Conservation (phyloP, 2,888 invertebrate species). For the Arge pagana region DNA sequence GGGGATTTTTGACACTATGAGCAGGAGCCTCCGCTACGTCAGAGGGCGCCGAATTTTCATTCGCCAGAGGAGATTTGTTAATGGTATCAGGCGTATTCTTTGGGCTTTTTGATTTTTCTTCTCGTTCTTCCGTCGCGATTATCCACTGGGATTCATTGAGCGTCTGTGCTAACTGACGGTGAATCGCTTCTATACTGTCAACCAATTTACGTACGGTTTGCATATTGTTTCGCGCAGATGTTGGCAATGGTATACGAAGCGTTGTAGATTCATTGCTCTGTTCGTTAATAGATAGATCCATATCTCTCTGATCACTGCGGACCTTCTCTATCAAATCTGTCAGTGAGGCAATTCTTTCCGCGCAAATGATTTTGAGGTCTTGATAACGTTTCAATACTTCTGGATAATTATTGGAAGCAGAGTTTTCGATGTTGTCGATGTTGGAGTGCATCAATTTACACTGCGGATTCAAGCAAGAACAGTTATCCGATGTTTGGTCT, state of each 20-base stretch:
- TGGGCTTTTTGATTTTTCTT: neutral
- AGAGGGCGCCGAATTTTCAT: neutral
- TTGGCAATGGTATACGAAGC: slow-evolving; percentile 38
- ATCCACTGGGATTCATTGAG: slow-evolving; percentile 46
- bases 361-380: slow-evolving; percentile 62
- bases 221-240: slow-evolving; percentile 30
- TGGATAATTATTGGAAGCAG: slow-evolving; percentile 39
- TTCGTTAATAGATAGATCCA: slow-evolving; percentile 42
- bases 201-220: slow-evolving; percentile 42
- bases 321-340: slow-evolving; percentile 64
- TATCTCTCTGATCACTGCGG: slow-evolving; percentile 59
- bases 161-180: slow-evolving; percentile 44
- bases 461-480: slow-evolving; percentile 44
- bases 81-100: neutral
- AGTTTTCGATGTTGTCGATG: slow-evolving; percentile 34
- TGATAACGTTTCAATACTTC: slow-evolving; percentile 57
- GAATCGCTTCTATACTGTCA: slow-evolving; percentile 47
- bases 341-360: slow-evolving; percentile 63
- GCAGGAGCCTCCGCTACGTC: too few species aligned
- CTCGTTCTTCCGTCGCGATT: slow-evolving; percentile 31
- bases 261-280: slow-evolving; percentile 40
- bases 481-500: slow-evolving; percentile 28
- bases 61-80: neutral
- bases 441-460: slow-evolving; percentile 42
- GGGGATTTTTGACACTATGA: neutral